Percentiles rank a stretch among this genome's conserved stretches.
These are phyloP conservation scores for Priocnemis perturbator DNA, from an alignment of 2,888 invertebrate genomes.

Conservation along the genomic window DNA sequence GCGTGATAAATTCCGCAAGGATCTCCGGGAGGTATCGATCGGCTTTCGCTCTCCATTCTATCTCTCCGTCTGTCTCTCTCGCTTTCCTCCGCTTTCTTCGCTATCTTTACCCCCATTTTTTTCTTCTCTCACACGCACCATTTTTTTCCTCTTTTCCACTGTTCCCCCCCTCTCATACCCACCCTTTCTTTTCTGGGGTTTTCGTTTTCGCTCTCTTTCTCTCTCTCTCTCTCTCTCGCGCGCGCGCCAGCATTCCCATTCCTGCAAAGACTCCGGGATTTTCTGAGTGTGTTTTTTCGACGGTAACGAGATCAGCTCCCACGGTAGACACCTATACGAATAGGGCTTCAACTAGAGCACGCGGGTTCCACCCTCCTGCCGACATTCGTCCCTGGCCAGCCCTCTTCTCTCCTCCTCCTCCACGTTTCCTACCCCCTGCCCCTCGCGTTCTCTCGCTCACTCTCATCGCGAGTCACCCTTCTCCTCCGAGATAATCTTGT, in stretches of 20 bases:
- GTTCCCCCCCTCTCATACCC: too few relatives aligned
- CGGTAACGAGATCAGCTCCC: slow-evolving; percentile 65
- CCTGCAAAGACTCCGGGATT: slow-evolving; percentile 26
- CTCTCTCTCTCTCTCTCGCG: too few relatives aligned
- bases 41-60: background rate
- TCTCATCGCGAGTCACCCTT: slow-evolving; percentile 32
- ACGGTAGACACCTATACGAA: slow-evolving; percentile 54
- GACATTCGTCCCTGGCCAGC: slow-evolving; percentile 24
- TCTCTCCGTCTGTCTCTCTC: background rate
- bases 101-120: background rate
- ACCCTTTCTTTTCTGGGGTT: too few relatives aligned
- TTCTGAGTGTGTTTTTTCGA: slow-evolving; percentile 43
- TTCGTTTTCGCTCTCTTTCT: too few relatives aligned
- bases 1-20: too few relatives aligned
- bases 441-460: slow-evolving; percentile 19
- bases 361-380: slow-evolving; percentile 26
- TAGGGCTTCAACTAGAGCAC: slow-evolving; percentile 70
- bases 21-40: background rate
- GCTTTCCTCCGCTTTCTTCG: background rate
- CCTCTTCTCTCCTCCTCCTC: slow-evolving; percentile 29
- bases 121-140: slow-evolving; percentile 1
- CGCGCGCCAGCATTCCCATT: background rate
- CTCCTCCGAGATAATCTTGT: slow-evolving; percentile 68
- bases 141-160: background rate
- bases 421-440: slow-evolving; percentile 19